Evolutionary conservation across 2,888 invertebrate species (phyloP).

Genomic region (Nephrotoma guestfalica): DNA sequence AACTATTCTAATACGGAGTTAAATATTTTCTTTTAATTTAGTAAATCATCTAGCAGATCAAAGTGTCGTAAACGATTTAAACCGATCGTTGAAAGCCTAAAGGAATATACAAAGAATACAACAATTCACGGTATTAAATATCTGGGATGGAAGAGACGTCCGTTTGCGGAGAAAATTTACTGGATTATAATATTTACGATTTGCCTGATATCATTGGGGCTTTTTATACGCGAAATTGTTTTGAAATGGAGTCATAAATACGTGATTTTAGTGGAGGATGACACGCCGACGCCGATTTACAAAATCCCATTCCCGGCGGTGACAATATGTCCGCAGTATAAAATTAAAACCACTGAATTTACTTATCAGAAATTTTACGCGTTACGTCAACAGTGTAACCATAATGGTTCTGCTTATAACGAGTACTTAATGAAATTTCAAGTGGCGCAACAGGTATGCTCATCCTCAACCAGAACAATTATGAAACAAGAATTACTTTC

Average conservation of each 20-base stretch:
- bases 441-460: background rate
- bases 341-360: background rate
- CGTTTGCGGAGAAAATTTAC: background rate
- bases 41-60: background rate
- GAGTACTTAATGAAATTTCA: background rate
- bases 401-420: background rate
- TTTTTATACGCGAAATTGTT: background rate
- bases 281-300: background rate
- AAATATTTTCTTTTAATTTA: background rate
- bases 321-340: background rate
- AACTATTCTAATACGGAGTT: too few species aligned
- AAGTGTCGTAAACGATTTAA: background rate
- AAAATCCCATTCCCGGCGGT: background rate
- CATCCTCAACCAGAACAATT: background rate
- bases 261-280: background rate
- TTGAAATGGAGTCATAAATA: background rate
- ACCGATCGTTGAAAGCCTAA: background rate
- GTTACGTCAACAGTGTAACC: background rate
- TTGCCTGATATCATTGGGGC: background rate
- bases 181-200: background rate
- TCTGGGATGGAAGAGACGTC: background rate
- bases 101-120: background rate
- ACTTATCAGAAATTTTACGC: background rate
- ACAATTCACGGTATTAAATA: background rate
- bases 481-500: background rate